Base-by-base conservation (phyloP, 2,888 invertebrate genomes). In the Tridacna crocea region DNA sequence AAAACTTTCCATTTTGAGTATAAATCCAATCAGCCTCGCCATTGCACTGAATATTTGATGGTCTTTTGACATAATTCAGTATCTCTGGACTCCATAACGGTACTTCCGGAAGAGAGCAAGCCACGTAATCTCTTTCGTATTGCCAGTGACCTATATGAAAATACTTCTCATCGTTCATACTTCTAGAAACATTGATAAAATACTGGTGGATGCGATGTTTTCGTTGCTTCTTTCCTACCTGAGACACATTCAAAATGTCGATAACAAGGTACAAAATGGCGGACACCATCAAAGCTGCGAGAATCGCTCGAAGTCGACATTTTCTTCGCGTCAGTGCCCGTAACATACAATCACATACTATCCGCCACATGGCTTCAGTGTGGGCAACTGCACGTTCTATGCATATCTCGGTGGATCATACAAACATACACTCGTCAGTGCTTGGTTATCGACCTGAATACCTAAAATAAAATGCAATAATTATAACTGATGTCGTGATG, bases 11-110 rank as follows among this genome's bases (percentile, higher is more conserved):
- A 93, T 97, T 97, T 92, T 96, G 95, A 88, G 97, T 97, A 89
- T 95, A 95, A 0, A 98, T 97, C 98, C 98, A 98, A 93, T 98
- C 97, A 48, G 93, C 89, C 58, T 95, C 95, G 1, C 88, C 80
- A 17, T 95, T 95, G 92, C 98, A 98, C 19, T 95, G 94, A 3
- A 98, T 95, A 0, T 96, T 96, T 0, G 96, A 95, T 19, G 96
- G 95, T 17, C 95, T 93, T 86, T 96, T 95, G 80, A 97, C 96
- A 90, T 97, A 97, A 92, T 96, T 96, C 94, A 96, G 96, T 55
- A 98, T 96, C 90, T 97, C 97, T 12, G 96, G 96, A 84, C 96
- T 96, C 90, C 96, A 95, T 51, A 97, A 94, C 12, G 96, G 96
- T 80, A 97, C 94, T 73, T 95, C 94, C 0, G 97, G 97, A 89